phyloP scores from a whole-genome alignment of 2,888 invertebrate genomes.

The Thecocarcelia acutangulata region DNA sequence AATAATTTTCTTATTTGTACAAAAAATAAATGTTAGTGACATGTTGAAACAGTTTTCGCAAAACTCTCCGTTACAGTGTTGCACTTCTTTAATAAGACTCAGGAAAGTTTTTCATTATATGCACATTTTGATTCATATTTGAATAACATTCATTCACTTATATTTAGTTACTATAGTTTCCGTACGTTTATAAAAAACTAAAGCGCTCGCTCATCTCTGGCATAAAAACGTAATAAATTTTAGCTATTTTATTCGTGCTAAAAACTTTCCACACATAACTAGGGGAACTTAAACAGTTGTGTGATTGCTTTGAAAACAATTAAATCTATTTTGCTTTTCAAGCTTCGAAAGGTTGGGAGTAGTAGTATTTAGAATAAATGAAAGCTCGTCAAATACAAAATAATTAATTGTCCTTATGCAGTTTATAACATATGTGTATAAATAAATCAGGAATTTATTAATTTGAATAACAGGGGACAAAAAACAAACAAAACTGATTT shows the following conservation, averaged over 20 bases:
- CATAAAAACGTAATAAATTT: too few relatives aligned
- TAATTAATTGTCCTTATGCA: neutral
- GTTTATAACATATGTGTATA: slow-evolving; percentile 4
- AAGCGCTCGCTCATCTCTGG: too few relatives aligned
- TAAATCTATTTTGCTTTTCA: slow-evolving; percentile 23
- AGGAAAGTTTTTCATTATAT: too few relatives aligned
- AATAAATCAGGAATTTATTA: slow-evolving; percentile 32
- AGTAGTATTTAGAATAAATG: neutral
- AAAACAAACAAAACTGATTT: neutral
- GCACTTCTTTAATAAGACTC: too few relatives aligned
- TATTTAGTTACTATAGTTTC: neutral
- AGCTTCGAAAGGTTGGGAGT: neutral
- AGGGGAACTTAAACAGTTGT: slow-evolving; percentile 25
- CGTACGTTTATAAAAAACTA: too few relatives aligned
- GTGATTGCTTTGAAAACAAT: slow-evolving; percentile 12
- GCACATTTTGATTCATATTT: too few relatives aligned
- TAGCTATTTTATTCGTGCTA: too few relatives aligned
- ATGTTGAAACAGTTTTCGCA: too few relatives aligned
- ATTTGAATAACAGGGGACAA: slow-evolving; percentile 2
- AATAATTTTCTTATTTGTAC: too few relatives aligned
- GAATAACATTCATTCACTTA: neutral
- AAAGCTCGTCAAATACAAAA: slow-evolving; percentile 10
- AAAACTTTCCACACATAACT: neutral
- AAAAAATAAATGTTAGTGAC: too few relatives aligned
- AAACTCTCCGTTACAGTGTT: too few relatives aligned